These are phyloP conservation scores for Cataglyphis altisquamis DNA, from an alignment of 2,888 invertebrate species.

Conservation along the genomic window DNA sequence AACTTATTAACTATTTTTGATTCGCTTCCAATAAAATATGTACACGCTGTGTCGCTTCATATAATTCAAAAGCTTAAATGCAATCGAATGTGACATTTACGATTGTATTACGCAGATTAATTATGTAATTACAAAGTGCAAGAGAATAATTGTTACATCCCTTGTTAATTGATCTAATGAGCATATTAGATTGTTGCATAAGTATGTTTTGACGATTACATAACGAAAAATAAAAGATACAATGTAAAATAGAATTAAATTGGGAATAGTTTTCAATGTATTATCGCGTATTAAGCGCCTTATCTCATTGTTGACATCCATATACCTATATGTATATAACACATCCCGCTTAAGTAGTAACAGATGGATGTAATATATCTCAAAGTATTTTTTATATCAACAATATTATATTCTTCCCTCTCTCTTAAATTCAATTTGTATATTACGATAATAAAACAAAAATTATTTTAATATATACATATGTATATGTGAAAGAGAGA, in stretches of 20 bases:
- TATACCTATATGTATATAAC: not conserved
- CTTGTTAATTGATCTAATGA: constrained; percentile 14
- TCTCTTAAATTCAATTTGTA: not conserved
- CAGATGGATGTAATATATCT: not conserved
- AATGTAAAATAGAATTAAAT: not conserved
- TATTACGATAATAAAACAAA: not conserved
- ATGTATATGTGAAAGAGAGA: not conserved
- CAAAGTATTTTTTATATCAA: not conserved
- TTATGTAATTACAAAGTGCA: constrained; percentile 3
- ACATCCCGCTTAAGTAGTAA: not conserved
- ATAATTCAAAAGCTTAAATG: constrained; percentile 10
- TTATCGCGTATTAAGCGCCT: not conserved
- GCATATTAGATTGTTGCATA: not conserved
- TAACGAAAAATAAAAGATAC: not conserved
- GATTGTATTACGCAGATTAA: not conserved
- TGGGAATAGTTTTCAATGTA: not conserved
- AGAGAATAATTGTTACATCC: not conserved
- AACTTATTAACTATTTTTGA: constrained; percentile 63
- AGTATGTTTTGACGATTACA: not conserved
- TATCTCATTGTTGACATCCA: not conserved
- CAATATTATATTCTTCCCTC: not conserved
- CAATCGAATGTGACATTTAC: constrained; percentile 9
- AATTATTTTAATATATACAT: not conserved
- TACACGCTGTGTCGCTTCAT: not conserved
- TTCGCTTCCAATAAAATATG: constrained; percentile 42